Conservation (phyloP, 2,797 vertebrate species). For the Thalassophryne amazonica region DNA sequence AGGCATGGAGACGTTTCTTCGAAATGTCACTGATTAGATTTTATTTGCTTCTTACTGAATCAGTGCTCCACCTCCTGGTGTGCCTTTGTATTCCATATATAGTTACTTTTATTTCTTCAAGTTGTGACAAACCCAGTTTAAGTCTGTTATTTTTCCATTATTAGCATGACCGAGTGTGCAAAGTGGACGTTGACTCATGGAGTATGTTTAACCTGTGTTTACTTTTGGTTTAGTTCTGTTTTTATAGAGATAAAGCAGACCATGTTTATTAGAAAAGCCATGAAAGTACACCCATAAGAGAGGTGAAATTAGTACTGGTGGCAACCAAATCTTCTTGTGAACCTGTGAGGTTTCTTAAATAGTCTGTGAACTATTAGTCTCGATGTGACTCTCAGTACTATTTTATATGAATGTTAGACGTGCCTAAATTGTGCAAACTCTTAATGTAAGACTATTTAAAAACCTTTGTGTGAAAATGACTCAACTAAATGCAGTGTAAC, state of each 20-base stretch:
- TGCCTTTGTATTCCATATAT: slow-evolving; percentile 69
- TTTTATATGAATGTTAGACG: slow-evolving; percentile 78
- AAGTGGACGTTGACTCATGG: neutral
- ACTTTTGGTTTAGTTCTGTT: slow-evolving; percentile 19
- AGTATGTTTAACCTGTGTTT: slow-evolving; percentile 12
- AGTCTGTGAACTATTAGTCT: slow-evolving; percentile 41
- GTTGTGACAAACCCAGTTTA: no score
- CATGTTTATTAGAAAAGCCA: slow-evolving; percentile 3
- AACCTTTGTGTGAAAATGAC: slow-evolving; percentile 51
- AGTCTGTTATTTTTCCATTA: no score
- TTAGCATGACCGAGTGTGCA: no score
- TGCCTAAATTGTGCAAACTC: slow-evolving; percentile 77
- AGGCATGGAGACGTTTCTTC: slow-evolving; percentile 23
- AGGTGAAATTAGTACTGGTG: slow-evolving; percentile 20
- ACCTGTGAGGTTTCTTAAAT: slow-evolving; percentile 31
- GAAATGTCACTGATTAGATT: slow-evolving; percentile 30
- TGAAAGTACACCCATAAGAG: slow-evolving; percentile 8
- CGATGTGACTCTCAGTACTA: slow-evolving; percentile 56
- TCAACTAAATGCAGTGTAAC: slow-evolving; percentile 15
- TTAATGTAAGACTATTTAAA: slow-evolving; percentile 60
- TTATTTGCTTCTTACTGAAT: slow-evolving; percentile 17
- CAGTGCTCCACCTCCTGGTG: slow-evolving; percentile 73
- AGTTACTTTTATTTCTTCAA: slow-evolving; percentile 5
- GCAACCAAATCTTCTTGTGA: slow-evolving; percentile 33
- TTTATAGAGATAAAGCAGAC: neutral